A percentile compares a stretch with the other conserved stretches of the same genome.
These are phyloP conservation scores for Cygnus olor DNA, from an alignment of 2,797 vertebrate genomes.

Conservation along the genomic window DNA sequence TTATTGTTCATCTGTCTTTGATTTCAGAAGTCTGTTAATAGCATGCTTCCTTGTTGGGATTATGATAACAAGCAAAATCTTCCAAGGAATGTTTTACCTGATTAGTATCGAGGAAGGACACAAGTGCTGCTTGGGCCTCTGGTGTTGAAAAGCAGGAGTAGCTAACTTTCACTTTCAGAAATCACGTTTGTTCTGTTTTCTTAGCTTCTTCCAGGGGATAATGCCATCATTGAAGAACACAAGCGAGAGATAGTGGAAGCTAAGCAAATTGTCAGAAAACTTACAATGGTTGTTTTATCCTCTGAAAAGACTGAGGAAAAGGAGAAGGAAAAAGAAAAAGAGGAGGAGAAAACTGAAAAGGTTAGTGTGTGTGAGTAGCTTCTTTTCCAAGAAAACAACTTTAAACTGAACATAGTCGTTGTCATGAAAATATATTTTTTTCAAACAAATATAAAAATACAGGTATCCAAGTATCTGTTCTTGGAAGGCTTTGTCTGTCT, in stretches of 20 bases:
- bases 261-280: conserved; percentile 95
- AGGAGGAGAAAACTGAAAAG: conserved; percentile 97
- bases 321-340: conserved; percentile 97
- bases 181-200: background rate
- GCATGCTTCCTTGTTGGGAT: background rate
- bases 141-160: background rate
- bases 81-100: background rate
- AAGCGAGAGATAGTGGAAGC: conserved; percentile 93
- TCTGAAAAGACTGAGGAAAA: conserved; percentile 97
- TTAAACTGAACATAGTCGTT: background rate
- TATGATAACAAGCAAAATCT: background rate
- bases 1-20: background rate
- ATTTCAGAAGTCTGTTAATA: background rate
- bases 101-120: background rate
- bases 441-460: background rate
- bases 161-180: conserved; percentile 5
- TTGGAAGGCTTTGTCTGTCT: background rate
- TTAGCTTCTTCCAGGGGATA: conserved; percentile 93
- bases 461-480: rapidly evolving
- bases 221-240: conserved; percentile 92
- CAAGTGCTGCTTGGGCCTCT: background rate
- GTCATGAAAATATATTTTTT: background rate
- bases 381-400: background rate
- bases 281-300: conserved; percentile 94
- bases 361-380: conserved; percentile 71